Conservation (phyloP, 2,113 vertebrate genomes). For the Rhineura floridana region DNA sequence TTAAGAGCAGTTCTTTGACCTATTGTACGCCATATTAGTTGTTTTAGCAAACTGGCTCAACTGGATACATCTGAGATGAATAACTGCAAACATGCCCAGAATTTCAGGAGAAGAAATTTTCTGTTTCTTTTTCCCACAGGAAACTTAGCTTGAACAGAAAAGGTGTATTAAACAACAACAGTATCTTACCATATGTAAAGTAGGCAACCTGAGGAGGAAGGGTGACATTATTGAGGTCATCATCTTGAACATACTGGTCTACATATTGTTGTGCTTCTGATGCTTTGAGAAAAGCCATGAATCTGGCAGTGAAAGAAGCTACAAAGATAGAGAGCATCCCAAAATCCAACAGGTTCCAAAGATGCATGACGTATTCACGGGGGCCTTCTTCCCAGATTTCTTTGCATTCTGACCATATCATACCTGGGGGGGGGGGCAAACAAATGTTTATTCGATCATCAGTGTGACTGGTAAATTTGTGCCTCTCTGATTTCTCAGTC, state of each 20-base stretch:
- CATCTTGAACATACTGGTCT: conserved; percentile 86
- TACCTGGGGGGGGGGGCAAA: conserved; percentile 75
- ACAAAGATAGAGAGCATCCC: conserved; percentile 97
- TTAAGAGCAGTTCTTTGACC: neutral
- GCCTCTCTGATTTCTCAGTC: neutral
- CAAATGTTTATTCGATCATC: neutral
- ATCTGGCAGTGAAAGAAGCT: conserved; percentile 93
- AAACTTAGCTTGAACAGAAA: neutral
- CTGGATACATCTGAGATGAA: neutral
- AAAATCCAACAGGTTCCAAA: conserved; percentile 97
- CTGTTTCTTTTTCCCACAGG: neutral
- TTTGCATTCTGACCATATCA: conserved; percentile 98
- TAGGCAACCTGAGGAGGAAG: conserved; percentile 94
- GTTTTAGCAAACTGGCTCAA: conserved; percentile 19
- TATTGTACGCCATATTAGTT: neutral
- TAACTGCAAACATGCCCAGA: neutral
- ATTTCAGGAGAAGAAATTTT: neutral
- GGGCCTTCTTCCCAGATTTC: conserved; percentile 97
- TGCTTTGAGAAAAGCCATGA: conserved; percentile 97
- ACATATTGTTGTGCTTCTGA: conserved; percentile 94
- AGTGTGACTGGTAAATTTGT: neutral
- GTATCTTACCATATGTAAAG: conserved; percentile 90
- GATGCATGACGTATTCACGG: conserved; percentile 90
- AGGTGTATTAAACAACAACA: neutral
- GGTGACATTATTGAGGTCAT: conserved; percentile 86